Base-by-base conservation (phyloP, 2,797 vertebrate genomes). In the Sebastes reedi region DNA sequence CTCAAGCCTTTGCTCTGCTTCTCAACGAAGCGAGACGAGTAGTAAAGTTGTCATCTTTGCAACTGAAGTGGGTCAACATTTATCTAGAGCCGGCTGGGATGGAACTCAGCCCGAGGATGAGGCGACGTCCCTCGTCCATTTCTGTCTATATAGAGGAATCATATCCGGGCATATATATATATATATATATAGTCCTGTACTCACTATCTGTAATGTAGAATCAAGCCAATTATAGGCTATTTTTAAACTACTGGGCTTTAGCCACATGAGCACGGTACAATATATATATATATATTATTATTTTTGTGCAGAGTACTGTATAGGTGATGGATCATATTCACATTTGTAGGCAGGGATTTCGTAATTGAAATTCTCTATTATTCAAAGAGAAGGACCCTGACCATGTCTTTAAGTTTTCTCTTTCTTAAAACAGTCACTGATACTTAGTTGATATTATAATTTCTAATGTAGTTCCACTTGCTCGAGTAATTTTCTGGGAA, bases 11-110 rank as follows among this genome's bases (percentile, higher is more conserved):
- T 25, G 7, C 81, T 75, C 29, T 50, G 72, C 78, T 59, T 70
- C 72, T 73, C 61, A 59, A 24, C 67, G 5, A 7, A 42, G 55
- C 4, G 12, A 84, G 86, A 86, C 39, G n/a, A 67, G 54, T 0
- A 85, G 75, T 79, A 59, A 82, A 87, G 82, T 88, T 87, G 91
- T 90, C 90, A 82, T 92, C 58, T 84, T 82, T 75, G 65, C 56
- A 18, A 46, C 81, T 74, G 66, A 90, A 91, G 62, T 91, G 90
- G 87, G 91, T 90, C 88, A 88, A 84, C 82, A 72, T 92, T 91
- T 88, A 82, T 88, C 80, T 34, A 52, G n/a, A 67, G 80, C 72
- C 55, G 34, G 74, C 81, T 81, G 86, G 79, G 82, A 72, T 2
- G 10, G 68, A 64, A 85, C 69, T 34, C 36, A 29, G 79, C 62